These are phyloP conservation scores for Apeira syringaria DNA, from an alignment of 2,888 invertebrate genomes.

Conservation along the genomic window DNA sequence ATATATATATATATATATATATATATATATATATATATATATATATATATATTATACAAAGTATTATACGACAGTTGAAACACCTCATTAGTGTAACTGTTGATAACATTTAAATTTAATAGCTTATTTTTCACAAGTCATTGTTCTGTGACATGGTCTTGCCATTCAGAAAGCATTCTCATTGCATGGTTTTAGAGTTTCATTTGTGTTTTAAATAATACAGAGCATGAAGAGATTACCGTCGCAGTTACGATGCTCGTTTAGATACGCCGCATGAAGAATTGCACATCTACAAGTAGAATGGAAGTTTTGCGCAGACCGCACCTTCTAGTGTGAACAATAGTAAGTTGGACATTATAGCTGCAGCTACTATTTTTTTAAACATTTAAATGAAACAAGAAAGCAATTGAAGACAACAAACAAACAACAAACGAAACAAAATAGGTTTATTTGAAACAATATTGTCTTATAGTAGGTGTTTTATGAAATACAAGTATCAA, in stretches of 20 bases:
- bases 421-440: too few relatives aligned
- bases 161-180: conserved; percentile 32
- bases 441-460: too few relatives aligned
- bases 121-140: conserved; percentile 44
- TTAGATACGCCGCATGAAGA: conserved; percentile 77
- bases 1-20: too few relatives aligned
- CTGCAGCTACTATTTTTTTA: too few relatives aligned
- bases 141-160: conserved; percentile 37
- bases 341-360: too few relatives aligned
- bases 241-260: conserved; percentile 77
- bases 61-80: neutral
- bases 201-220: conserved; percentile 40
- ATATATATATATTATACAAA: too few relatives aligned
- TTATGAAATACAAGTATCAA: too few relatives aligned
- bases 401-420: too few relatives aligned
- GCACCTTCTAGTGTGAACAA: conserved; percentile 38
- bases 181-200: conserved; percentile 35
- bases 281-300: conserved; percentile 71
- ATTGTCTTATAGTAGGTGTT: too few relatives aligned
- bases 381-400: too few relatives aligned
- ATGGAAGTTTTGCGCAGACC: conserved; percentile 42
- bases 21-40: too few relatives aligned
- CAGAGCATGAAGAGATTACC: conserved; percentile 72
- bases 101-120: conserved; percentile 30
- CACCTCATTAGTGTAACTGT: conserved; percentile 11